These are phyloP conservation scores for Borostomias antarcticus DNA, from an alignment of 2,797 vertebrate species.

Conservation along the genomic window DNA sequence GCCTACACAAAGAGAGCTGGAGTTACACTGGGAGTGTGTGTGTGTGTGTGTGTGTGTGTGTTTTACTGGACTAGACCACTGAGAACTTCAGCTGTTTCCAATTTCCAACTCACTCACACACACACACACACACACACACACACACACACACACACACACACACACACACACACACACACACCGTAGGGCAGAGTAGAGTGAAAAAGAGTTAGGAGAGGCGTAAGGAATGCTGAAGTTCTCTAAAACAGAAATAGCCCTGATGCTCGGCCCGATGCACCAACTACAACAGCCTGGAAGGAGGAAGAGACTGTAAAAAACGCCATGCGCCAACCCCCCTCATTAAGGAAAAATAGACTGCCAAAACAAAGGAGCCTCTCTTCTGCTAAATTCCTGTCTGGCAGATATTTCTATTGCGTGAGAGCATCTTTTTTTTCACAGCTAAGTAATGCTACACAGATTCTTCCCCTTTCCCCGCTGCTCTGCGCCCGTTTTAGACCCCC, in stretches of 20 bases:
- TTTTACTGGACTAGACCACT: slow-evolving; percentile 15
- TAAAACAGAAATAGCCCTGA: slow-evolving; percentile 56
- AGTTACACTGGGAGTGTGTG: slow-evolving; percentile 46
- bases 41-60: slow-evolving; percentile 22
- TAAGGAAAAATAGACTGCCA: slow-evolving; percentile 44
- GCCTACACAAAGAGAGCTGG: slow-evolving; percentile 72
- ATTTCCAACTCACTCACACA: slow-evolving; percentile 35
- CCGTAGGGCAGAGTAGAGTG: slow-evolving; percentile 17
- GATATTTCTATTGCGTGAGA: slow-evolving; percentile 36
- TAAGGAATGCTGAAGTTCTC: slow-evolving; percentile 59
- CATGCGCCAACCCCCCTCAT: slow-evolving; percentile 40
- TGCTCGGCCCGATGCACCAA: slow-evolving; percentile 49
- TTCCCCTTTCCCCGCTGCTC: neutral
- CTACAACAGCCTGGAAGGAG: slow-evolving; percentile 50
- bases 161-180: slow-evolving; percentile 13
- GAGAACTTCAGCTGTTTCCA: slow-evolving; percentile 65
- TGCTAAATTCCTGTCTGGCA: slow-evolving; percentile 49
- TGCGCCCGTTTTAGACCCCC: neutral
- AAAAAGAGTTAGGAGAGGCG: slow-evolving; percentile 53
- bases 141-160: slow-evolving; percentile 26
- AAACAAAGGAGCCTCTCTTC: slow-evolving; percentile 70
- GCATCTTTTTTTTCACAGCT: slow-evolving; percentile 40
- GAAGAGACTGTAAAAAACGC: slow-evolving; percentile 13
- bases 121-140: slow-evolving; percentile 19
- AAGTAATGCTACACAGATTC: neutral